A percentile compares a stretch with the other conserved stretches of the same genome.
Conservation (phyloP, 2,113 vertebrate genomes). For the Caranx melampygus region DNA sequence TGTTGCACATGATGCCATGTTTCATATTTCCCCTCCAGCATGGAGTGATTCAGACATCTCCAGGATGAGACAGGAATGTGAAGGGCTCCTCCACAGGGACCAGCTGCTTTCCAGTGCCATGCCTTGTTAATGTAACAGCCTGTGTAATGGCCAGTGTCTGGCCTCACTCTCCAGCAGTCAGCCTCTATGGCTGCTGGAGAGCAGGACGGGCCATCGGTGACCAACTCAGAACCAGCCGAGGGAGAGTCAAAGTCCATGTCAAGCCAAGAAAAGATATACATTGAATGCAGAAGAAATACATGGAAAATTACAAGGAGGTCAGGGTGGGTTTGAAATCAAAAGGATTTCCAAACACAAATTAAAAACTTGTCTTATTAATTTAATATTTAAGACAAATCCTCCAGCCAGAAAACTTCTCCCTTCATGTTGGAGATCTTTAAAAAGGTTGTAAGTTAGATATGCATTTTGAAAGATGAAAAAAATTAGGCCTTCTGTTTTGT, state of each 20-base stretch:
- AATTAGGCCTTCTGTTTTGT: not conserved
- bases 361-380: not conserved
- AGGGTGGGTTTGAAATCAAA: not conserved
- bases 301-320: not conserved
- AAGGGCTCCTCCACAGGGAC: constrained; percentile 32
- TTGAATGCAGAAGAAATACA: not conserved
- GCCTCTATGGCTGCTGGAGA: constrained; percentile 23
- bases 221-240: constrained; percentile 36
- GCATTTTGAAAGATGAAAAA: not conserved
- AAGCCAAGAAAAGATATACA: not conserved
- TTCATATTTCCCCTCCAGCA: constrained; percentile 35
- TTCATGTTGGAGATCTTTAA: not conserved
- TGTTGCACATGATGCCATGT: constrained; percentile 50
- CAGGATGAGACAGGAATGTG: constrained; percentile 48
- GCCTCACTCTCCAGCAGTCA: constrained; percentile 22
- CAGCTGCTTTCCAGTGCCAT: constrained; percentile 64
- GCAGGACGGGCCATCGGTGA: not conserved
- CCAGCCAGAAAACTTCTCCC: not conserved
- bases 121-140: constrained; percentile 60
- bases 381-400: not conserved
- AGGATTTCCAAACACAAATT: not conserved
- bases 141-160: constrained; percentile 51
- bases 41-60: constrained; percentile 57
- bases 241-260: not conserved
- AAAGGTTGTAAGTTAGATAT: not conserved